phyloP scores from a whole-genome alignment of 2,113 vertebrate species.

The Thoracochromis brauschi region DNA sequence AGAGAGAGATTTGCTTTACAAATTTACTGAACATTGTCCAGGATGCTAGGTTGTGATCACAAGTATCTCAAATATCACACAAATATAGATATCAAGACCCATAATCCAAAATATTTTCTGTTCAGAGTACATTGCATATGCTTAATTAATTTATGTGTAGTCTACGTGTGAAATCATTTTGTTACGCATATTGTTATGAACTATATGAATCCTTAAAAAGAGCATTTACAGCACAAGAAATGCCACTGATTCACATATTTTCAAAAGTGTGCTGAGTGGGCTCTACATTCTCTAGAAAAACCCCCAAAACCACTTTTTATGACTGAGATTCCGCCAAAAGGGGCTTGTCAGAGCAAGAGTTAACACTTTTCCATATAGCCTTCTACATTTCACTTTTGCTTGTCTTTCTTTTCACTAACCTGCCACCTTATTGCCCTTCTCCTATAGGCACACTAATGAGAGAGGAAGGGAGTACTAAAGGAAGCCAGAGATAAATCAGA shows the following conservation, averaged over 20 bases:
- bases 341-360: conserved; percentile 25
- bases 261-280: not conserved
- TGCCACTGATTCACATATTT: not conserved
- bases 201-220: not conserved
- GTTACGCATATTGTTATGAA: not conserved
- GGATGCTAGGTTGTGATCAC: not conserved
- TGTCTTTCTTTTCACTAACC: not conserved
- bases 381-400: not conserved
- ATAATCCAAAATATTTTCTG: not conserved
- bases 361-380: conserved; percentile 14
- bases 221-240: not conserved
- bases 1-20: not conserved
- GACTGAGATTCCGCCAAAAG: not conserved
- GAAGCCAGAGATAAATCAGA: conserved; percentile 59
- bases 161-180: not conserved
- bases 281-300: not conserved
- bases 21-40: not conserved
- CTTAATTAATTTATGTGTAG: not conserved
- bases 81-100: not conserved
- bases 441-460: conserved; percentile 25
- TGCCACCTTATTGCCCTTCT: not conserved
- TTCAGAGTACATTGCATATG: not conserved
- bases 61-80: not conserved
- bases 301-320: not conserved
- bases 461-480: conserved; percentile 26